A percentile compares a stretch with the other conserved stretches of the same genome.
phyloP scores from a whole-genome alignment of 1,140 invertebrate species.

The Mya arenaria region DNA sequence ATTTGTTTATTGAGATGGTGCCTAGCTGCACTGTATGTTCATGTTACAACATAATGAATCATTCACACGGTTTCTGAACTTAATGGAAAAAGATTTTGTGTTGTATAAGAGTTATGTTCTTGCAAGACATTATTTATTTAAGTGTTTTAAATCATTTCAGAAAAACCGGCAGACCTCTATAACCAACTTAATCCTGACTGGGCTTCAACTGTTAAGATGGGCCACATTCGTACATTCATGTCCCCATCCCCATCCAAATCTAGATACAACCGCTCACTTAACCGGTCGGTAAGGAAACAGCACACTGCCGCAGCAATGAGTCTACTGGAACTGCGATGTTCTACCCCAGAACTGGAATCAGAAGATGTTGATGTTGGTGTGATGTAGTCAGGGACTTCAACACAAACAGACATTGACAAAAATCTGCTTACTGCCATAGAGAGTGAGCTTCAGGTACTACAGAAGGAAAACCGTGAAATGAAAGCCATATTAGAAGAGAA shows the following conservation, averaged over 20 bases:
- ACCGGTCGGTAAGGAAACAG: not conserved
- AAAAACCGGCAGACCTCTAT: conserved; percentile 32
- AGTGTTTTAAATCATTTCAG: not conserved
- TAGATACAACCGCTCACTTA: not conserved
- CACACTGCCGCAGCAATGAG: not conserved
- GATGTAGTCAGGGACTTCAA: not conserved
- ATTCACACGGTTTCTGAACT: not conserved
- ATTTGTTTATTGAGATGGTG: not conserved
- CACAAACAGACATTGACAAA: conserved; percentile 10
- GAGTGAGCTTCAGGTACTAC: conserved; percentile 2
- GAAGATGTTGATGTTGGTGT: too few relatives aligned
- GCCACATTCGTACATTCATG: not conserved
- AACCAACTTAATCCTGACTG: conserved; percentile 26
- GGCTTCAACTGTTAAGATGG: conserved; percentile 27
- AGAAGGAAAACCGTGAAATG: too few relatives aligned
- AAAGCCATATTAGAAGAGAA: too few relatives aligned
- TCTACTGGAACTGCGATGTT: not conserved
- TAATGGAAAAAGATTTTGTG: not conserved
- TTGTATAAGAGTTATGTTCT: not conserved
- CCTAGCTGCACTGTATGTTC: not conserved
- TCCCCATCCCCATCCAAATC: conserved; percentile 4
- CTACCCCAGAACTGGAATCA: not conserved
- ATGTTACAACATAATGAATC: not conserved
- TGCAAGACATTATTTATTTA: not conserved
- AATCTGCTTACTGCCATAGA: not conserved